Percentiles rank a stretch among this genome's conserved stretches.
Conservation (phyloP, 1,140 invertebrate species). For the Psilanteris sp. region DNA sequence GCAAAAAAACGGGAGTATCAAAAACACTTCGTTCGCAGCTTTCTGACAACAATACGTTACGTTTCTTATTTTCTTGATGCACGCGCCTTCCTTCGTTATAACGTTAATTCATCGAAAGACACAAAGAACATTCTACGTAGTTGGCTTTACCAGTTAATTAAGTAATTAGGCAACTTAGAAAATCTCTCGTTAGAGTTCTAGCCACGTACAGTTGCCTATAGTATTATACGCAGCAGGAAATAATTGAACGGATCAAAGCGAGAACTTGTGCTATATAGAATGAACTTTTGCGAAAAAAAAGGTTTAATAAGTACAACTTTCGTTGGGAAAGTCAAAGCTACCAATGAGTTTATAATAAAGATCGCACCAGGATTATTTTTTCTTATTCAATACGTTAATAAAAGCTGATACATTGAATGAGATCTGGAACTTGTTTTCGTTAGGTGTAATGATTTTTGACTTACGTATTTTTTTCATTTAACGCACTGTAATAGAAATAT, state of each 20-base stretch:
- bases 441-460: too few relatives aligned
- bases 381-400: too few relatives aligned
- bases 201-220: conserved; percentile 48
- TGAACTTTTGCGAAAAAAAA: conserved; percentile 46
- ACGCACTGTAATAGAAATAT: too few relatives aligned
- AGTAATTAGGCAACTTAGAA: conserved; percentile 60
- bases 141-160: conserved; percentile 57
- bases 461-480: too few relatives aligned
- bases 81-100: conserved; percentile 4
- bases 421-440: too few relatives aligned
- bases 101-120: conserved; percentile 23
- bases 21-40: conserved; percentile 13
- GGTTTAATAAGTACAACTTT: conserved; percentile 26
- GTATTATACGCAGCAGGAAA: conserved; percentile 38
- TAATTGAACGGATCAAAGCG: conserved; percentile 57
- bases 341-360: conserved; percentile 4
- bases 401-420: too few relatives aligned
- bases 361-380: not conserved
- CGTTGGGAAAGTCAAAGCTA: conserved; percentile 25
- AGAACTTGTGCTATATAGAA: conserved; percentile 24
- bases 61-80: conserved; percentile 7
- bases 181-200: conserved; percentile 53
- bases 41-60: conserved; percentile 27
- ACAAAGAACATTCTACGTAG: conserved; percentile 40
- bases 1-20: conserved; percentile 36